Base-by-base conservation (phyloP, 2,113 vertebrate genomes). In the Calypte anna region DNA sequence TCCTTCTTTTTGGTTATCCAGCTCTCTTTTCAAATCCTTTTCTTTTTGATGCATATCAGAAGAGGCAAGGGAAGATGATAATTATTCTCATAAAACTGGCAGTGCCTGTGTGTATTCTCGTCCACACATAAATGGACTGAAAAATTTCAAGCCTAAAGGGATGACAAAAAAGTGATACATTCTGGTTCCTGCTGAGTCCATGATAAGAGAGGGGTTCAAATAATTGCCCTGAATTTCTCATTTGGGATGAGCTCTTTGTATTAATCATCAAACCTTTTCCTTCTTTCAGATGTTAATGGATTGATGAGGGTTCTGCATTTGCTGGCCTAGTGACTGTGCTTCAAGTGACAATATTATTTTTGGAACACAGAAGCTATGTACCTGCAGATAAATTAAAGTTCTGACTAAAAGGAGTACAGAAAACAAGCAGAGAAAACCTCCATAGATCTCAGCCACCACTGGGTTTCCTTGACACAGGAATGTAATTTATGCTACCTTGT, bases 251-350 rank as follows among this genome's bases (percentile, higher is more conserved):
- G 53, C 18, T 94, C 43, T 95, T 84, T 82, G 69, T 72, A 79
- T 77, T 86, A 58, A 78, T 75, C 64, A 90, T 91, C 61, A 94
- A 88, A 94, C 53, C 3, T 64, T 90, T 84, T 93, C 61, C 69
- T 92, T 92, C 93, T 91, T 96, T 89, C 91, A 84, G 55, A 82
- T 69, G 55, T 58, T 80, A 96, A 40, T 77, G 77, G 94, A 96
- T 93, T 92, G 78, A 97, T 88, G 51, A 88, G n/a, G 40, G 14
- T 95, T 96, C 94, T 96, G 96, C 86, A 91, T 96, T 94, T 57
- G 9, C 82, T 93, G 89, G 51, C 86, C 80, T 88, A 80, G 23
- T 88, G 69, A 94, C 86, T 95, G 90, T 91, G 46, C 54, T 94
- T 96, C 89, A 94, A 96, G 85, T 69, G 57, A 38, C 79, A 91